Base-by-base conservation (phyloP, 2,113 vertebrate species). In the Smithornis capensis region DNA sequence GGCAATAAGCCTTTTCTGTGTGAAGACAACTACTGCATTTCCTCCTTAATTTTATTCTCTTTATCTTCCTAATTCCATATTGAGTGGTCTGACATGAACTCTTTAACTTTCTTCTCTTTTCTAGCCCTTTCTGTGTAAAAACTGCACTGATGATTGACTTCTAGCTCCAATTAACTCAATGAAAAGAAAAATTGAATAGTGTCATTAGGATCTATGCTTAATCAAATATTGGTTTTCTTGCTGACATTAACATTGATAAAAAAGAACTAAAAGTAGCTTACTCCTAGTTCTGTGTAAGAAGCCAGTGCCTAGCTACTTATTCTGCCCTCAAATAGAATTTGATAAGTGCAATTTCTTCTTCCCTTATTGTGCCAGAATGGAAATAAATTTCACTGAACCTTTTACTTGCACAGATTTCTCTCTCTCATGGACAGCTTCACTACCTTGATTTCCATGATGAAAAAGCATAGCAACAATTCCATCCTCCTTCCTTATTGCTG, bases 291-390 rank as follows among this genome's bases (percentile, higher is more conserved):
- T 49, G 19, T 53, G 7, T 16, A n/a, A 52, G 44, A 37, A 78
- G 7, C 18, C 15, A 44, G 22, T 1, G 8, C 3, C 1, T 14
- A 59, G 14, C 33, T 37, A 1, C 33, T 62, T 67, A 5, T 74
- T 77, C 27, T 68, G 12, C 2, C 24, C 22, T 16, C 29, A 65
- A 12, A 80, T 6, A 55, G 31, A 45, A 55, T 91, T 73, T 80
- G 59, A 8, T 18, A 37, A 52, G 19, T 29, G 28, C 24, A 15
- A 10, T 55, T 80, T 65, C 17, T 25, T 40, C 10, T 63, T 88
- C 19, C 40, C 55, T 37, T 19, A 15, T 24, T 49, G 19, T 35
- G n/a, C 14, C 22, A 40, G 50, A 56, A 57, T 24, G 7, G 49
- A 83, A 83, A 49, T 31, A 69, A 42, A 73, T 71, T 69, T 22